phyloP scores from a whole-genome alignment of 2,888 invertebrate genomes.

The Auanema sp. region DNA sequence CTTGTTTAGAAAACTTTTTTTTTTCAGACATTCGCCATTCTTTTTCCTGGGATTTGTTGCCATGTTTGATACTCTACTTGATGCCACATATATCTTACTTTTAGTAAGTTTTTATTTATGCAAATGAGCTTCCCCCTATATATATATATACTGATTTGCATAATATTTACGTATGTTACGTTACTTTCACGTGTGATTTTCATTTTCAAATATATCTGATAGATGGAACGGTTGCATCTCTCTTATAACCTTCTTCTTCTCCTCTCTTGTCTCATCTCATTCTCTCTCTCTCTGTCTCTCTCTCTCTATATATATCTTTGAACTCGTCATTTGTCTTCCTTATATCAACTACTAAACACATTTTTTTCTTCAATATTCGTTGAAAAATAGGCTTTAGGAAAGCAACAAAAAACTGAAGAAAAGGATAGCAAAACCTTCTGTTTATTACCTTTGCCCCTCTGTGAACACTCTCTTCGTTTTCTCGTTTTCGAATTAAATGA shows the following conservation, averaged over 20 bases:
- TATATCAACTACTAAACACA: background rate
- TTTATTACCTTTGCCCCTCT: too few relatives aligned
- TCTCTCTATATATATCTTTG: background rate
- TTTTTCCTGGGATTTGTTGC: constrained; percentile 63
- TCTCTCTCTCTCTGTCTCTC: background rate
- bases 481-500: too few relatives aligned
- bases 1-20: background rate
- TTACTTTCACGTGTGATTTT: too few relatives aligned
- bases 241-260: background rate
- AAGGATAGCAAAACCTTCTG: too few relatives aligned
- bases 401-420: too few relatives aligned
- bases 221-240: too few relatives aligned
- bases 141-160: constrained; percentile 15
- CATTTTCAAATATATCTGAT: too few relatives aligned
- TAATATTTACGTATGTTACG: background rate
- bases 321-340: constrained; percentile 3
- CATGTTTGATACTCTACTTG: constrained; percentile 60
- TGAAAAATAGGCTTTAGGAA: too few relatives aligned
- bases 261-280: background rate
- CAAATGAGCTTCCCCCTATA: constrained; percentile 7
- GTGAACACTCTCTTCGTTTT: too few relatives aligned
- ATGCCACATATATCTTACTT: constrained; percentile 54
- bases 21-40: constrained; percentile 61
- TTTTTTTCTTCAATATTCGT: background rate
- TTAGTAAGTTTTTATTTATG: constrained; percentile 38